Base-by-base conservation (phyloP, 1,140 invertebrate genomes). In the Bombus difficillimus region DNA sequence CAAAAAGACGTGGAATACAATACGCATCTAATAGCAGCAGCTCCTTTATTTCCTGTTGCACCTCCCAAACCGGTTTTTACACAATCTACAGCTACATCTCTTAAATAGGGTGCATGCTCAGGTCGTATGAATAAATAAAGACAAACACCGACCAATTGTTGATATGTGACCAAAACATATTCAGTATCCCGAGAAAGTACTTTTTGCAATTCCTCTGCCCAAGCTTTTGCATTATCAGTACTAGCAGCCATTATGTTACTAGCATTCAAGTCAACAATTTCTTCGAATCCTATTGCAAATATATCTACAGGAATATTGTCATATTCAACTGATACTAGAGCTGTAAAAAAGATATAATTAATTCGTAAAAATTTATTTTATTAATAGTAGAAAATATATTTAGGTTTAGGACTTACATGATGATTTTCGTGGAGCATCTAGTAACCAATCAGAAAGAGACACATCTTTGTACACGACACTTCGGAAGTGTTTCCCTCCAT, bases 181-280 rank as follows among this genome's bases (percentile, higher is more conserved):
- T 98, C 97, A 88, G 97, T 96, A 95, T 99, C 98, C 90, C 98
- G 95, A 12, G 97, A 99, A 80, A 99, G 96, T 41, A 98, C 97
- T 95, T 99, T 99, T 93, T 99, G 97, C 64, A 99, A 95, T 95
- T 99, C 98, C 89, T 98, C 97, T 85, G 98, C 98, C 99, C 99
- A 99, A 73, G 98, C 97, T 95, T 98, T 98, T 59, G 99, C 98
- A 96, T 99, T 99, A 88, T 99, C 98, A 9, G 98, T 98, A 95
- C 98, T 99, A 22, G 98, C 98, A 88, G 98, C 98, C 95, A 99
- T 97, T 89, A 99, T 99, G 94, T 99, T 99, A 83, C 98, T 98
- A 9, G 99, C 99, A 96, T 99, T 99, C 72, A 99, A 96, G 96
- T 99, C 99, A 18, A 99, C 99, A 90, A 99, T 99, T 96, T 99